phyloP scores from a whole-genome alignment of 2,888 invertebrate species.

The Ormyrus labotus region DNA sequence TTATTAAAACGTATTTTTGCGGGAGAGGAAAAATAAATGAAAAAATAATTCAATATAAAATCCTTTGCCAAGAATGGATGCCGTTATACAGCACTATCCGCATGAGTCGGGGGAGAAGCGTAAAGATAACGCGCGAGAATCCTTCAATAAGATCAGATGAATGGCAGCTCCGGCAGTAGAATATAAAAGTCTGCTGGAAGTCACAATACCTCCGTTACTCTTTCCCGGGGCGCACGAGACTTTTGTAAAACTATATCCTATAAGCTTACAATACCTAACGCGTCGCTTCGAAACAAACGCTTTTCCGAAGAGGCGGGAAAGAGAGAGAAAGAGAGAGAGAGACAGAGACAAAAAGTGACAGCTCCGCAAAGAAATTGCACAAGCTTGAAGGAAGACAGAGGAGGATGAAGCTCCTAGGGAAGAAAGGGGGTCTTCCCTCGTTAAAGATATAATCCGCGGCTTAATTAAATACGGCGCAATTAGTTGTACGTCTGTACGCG shows the following conservation, averaged over 20 bases:
- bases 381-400: neutral
- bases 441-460: conserved; percentile 68
- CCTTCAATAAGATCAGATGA: conserved; percentile 28
- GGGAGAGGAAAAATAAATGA: conserved; percentile 19
- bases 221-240: neutral
- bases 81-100: neutral
- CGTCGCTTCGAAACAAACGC: neutral
- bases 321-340: neutral
- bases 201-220: neutral
- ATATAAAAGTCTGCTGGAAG: neutral
- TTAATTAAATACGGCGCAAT: conserved; percentile 69
- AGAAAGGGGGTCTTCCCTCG: conserved; percentile 63
- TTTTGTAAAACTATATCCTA: neutral
- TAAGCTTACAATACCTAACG: no score
- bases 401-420: conserved; percentile 51
- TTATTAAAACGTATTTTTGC: neutral
- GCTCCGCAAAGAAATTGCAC: neutral
- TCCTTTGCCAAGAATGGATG: no score
- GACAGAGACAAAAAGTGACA: neutral
- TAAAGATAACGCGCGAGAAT: neutral
- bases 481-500: conserved; percentile 60
- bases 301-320: neutral
- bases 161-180: neutral
- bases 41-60: conserved; percentile 27
- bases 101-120: neutral